Evolutionary conservation across 2,797 vertebrate genomes (phyloP), one percentile per base, ranked within the genome.

Genomic region (Trachops cirrhosus): DNA sequence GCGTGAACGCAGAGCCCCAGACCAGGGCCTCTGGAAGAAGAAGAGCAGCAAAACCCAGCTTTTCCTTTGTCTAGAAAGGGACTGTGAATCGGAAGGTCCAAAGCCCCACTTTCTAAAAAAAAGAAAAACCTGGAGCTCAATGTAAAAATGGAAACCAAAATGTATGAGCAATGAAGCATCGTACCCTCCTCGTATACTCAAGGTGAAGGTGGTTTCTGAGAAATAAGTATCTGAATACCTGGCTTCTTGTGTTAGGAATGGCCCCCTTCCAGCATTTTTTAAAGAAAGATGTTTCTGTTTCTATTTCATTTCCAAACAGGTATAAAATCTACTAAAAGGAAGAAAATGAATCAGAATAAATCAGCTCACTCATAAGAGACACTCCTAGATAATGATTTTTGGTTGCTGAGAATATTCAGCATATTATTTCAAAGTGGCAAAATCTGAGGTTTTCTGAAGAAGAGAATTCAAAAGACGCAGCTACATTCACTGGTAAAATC

Each of bases 31-130:
- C 64, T 9, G 78, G 85, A 97, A 92, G 46, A 97, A 87, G 11
- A 96, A 97, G 79, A 97, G 29, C 16, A 86, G 68, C 73, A 90
- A 96, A 34, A 89, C 94, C 14, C 71, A 95, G 91, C 67, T 95
- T 87, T 87, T 54, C 52, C 80, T 89, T 97, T 34, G 88, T 19
- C 89, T 22, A 73, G 41, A 78, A 74, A 93, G 54, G 67, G 95
- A 39, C 3, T 80, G 2, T 52, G 93, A 67, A 73, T 59, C 37
- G 54, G 41, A 73, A 68, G 39, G 22, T 71, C 34, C 46, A 93
- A 21, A 96, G 9, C 12, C 2, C 70, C 26, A 79, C 83, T 83
- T 96, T 78, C 59, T 68, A 95, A 89, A 94, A 95, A 89, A 94
- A n/a, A 48, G 68, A 97, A 94, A 96, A 96, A 86, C 12, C 39